Evolutionary conservation across 2,888 invertebrate genomes (phyloP).

Genomic region (Bombylius discolor): DNA sequence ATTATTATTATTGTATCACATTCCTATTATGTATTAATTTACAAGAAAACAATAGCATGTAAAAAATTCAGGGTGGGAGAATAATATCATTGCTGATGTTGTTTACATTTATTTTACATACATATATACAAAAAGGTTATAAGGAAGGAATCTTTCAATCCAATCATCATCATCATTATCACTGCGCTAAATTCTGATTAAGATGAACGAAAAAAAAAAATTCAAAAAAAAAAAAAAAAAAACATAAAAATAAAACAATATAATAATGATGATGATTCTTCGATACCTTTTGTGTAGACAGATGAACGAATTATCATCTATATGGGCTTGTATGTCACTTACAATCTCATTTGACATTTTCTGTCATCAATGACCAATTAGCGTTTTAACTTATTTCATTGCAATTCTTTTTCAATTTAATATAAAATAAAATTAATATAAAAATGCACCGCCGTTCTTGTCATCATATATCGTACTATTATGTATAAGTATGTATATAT

Average conservation of each 20-base stretch:
- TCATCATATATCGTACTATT: not conserved
- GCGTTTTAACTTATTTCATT: constrained; percentile 11
- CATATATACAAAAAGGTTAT: too few species aligned
- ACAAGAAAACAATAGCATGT: too few species aligned
- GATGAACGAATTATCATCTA: not conserved
- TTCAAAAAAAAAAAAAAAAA: not conserved
- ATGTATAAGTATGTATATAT: not conserved
- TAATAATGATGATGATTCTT: not conserved
- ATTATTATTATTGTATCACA: too few species aligned
- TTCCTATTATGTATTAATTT: too few species aligned
- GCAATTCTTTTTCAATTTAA: constrained; percentile 4
- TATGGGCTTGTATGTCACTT: constrained; percentile 5
- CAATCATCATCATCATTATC: too few species aligned
- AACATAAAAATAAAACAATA: not conserved
- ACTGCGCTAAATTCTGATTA: not conserved
- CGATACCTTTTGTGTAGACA: not conserved
- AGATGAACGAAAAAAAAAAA: not conserved
- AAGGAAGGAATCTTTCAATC: too few species aligned
- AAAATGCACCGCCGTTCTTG: too few species aligned
- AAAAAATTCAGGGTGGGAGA: too few species aligned
- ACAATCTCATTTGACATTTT: constrained; percentile 6
- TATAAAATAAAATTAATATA: not conserved
- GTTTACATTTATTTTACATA: too few species aligned
- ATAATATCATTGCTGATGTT: too few species aligned
- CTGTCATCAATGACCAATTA: constrained; percentile 12